A percentile compares a stretch with the other conserved stretches of the same genome.
Conservation (phyloP, 2,888 invertebrate genomes). For the Caenorhabditis plicata region DNA sequence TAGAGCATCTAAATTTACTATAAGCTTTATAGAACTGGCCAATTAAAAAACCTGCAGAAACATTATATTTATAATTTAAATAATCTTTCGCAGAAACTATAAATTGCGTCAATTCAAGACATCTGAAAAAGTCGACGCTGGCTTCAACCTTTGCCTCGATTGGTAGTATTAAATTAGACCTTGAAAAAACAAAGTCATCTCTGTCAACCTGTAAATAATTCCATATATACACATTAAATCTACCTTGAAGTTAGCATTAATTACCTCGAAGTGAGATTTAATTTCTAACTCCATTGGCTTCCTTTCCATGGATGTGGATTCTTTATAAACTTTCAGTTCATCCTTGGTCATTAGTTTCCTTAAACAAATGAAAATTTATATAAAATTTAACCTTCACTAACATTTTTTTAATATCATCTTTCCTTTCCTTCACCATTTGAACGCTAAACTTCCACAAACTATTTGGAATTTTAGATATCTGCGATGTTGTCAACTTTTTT, state of each 20-base stretch:
- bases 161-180: too few species aligned
- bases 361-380: background rate
- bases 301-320: constrained; percentile 6
- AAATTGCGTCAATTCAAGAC: constrained; percentile 24
- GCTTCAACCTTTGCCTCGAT: too few species aligned
- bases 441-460: constrained; percentile 9
- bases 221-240: too few species aligned
- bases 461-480: constrained; percentile 11
- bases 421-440: constrained; percentile 12
- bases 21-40: too few species aligned
- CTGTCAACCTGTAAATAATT: constrained; percentile 23
- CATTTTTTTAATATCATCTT: constrained; percentile 10
- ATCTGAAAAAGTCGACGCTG: constrained; percentile 11
- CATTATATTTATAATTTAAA: too few species aligned
- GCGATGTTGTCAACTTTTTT: constrained; percentile 12
- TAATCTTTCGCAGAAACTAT: constrained; percentile 21
- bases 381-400: background rate
- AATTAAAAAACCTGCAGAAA: too few species aligned
- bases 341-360: constrained; percentile 14
- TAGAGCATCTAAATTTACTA: too few species aligned
- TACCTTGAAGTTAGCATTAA: too few species aligned
- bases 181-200: constrained; percentile 5
- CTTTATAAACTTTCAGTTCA: constrained; percentile 9
- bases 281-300: constrained; percentile 3
- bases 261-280: constrained; percentile 8